A percentile compares a stretch with the other conserved stretches of the same genome.
These are phyloP conservation scores for Caracal caracal DNA, from an alignment of 2,113 vertebrate species.

Conservation along the genomic window DNA sequence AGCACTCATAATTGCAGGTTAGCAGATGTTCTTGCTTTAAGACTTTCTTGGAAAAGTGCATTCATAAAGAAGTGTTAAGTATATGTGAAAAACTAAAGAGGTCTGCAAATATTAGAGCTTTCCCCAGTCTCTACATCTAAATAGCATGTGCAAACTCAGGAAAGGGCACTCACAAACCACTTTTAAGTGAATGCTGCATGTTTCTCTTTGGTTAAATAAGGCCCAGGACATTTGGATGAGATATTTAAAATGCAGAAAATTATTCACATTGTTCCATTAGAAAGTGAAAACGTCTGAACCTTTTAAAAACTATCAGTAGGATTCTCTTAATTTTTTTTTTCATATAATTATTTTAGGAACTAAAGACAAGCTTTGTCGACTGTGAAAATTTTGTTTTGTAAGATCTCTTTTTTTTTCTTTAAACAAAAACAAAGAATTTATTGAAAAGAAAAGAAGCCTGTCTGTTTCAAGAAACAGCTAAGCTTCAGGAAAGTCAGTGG, in stretches of 20 bases:
- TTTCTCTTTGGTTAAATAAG: neutral
- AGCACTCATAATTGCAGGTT: slow-evolving; percentile 32
- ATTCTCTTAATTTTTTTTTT: neutral
- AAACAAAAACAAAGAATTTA: neutral
- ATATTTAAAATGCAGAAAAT: neutral
- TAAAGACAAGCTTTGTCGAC: neutral
- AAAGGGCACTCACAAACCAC: neutral
- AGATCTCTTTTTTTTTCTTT: neutral
- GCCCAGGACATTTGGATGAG: neutral
- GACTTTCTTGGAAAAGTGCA: slow-evolving; percentile 67
- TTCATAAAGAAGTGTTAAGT: slow-evolving; percentile 71
- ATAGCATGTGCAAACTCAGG: neutral
- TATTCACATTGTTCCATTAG: neutral
- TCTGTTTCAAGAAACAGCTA: neutral
- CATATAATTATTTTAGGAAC: neutral
- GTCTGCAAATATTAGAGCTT: neutral
- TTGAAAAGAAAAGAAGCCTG: neutral
- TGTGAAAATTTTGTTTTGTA: neutral
- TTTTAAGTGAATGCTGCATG: neutral
- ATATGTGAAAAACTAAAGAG: slow-evolving; percentile 27
- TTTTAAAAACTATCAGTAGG: neutral
- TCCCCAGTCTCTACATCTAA: neutral
- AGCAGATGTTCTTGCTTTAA: slow-evolving; percentile 62
- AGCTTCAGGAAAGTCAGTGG: neutral
- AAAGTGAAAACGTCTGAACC: neutral